Conservation (phyloP, 2,113 vertebrate genomes). For the Malurus melanocephalus region DNA sequence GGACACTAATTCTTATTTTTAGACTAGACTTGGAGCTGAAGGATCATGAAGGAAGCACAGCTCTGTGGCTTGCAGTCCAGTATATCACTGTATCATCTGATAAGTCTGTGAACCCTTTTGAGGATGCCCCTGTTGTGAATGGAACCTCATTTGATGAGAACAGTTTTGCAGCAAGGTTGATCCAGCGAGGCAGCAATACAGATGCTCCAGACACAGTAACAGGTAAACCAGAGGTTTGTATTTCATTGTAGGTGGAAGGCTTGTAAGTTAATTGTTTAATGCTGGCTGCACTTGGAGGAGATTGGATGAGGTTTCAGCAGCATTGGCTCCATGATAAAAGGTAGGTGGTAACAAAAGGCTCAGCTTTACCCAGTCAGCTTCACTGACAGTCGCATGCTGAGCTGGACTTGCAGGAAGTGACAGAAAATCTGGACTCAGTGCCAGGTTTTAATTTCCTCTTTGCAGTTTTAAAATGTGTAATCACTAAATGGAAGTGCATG, state of each 20-base stretch:
- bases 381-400: background rate
- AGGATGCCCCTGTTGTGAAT: constrained; percentile 86
- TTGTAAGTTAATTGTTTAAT: background rate
- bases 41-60: constrained; percentile 93
- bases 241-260: background rate
- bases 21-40: constrained; percentile 94
- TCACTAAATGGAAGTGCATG: background rate
- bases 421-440: background rate
- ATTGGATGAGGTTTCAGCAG: background rate
- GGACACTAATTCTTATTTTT: constrained; percentile 17
- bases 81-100: constrained; percentile 91
- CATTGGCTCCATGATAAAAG: background rate
- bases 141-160: constrained; percentile 96
- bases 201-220: constrained; percentile 84
- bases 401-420: background rate
- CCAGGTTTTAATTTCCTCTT: background rate
- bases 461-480: background rate
- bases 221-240: constrained; percentile 74
- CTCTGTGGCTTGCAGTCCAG: constrained; percentile 95
- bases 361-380: background rate
- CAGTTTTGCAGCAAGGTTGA: constrained; percentile 91
- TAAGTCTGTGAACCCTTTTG: constrained; percentile 92
- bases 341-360: background rate
- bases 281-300: background rate
- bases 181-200: constrained; percentile 91